Conservation (phyloP, 2,113 vertebrate species). For the human region DNA sequence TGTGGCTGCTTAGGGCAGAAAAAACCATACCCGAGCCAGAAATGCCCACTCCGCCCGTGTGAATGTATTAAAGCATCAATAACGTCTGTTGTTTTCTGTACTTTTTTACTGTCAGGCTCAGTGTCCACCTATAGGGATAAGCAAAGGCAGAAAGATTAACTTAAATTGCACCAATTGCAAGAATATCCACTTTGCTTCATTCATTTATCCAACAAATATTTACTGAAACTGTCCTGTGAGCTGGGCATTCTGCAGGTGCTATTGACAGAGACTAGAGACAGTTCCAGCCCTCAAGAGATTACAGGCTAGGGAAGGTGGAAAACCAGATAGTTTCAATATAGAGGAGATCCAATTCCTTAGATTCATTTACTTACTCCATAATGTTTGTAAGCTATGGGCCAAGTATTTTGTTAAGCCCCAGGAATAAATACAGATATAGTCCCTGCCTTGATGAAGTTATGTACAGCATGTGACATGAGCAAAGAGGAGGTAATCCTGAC, state of each 20-base stretch:
- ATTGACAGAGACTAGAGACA: background rate
- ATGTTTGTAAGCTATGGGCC: background rate
- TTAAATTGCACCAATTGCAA: background rate
- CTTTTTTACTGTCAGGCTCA: background rate
- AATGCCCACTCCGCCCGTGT: constrained; percentile 15
- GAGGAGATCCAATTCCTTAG: background rate
- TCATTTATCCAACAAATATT: background rate
- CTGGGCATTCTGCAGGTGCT: background rate
- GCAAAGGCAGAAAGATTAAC: background rate
- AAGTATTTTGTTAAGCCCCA: background rate
- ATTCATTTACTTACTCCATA: background rate
- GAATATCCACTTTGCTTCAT: background rate
- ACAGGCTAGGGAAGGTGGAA: background rate
- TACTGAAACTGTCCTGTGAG: background rate
- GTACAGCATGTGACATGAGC: background rate
- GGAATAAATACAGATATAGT: background rate
- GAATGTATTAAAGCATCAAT: constrained; percentile 18
- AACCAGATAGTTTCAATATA: background rate
- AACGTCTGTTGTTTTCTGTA: constrained; percentile 23
- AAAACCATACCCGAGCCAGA: background rate
- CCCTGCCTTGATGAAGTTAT: background rate
- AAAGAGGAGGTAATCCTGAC: background rate
- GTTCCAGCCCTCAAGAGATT: background rate
- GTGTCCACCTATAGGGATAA: background rate
- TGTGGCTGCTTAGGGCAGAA: constrained; percentile 24